Evolutionary conservation across 2,888 invertebrate species (phyloP).

Genomic region (Eupithecia centaureata): DNA sequence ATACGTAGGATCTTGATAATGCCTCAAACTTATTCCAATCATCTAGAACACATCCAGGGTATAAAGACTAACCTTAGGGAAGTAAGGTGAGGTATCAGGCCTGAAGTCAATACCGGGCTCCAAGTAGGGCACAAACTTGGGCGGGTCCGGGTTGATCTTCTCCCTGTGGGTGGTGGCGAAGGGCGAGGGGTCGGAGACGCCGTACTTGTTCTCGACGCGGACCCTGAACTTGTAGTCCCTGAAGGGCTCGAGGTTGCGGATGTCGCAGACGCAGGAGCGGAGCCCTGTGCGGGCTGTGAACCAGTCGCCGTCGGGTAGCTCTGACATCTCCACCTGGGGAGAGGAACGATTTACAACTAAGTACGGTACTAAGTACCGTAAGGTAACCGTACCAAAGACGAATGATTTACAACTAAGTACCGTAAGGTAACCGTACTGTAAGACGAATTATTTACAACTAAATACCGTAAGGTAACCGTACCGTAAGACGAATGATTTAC

Average conservation of each 20-base stretch:
- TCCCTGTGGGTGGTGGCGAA: conserved; percentile 92
- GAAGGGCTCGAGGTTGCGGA: conserved; percentile 95
- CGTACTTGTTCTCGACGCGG: conserved; percentile 98
- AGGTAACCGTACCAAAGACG: no score
- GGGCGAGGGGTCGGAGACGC: conserved; percentile 98
- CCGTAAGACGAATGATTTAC: no score
- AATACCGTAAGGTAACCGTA: no score
- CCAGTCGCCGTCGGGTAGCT: conserved; percentile 96
- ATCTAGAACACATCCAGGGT: not conserved
- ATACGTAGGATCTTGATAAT: no score
- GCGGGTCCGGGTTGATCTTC: conserved; percentile 90
- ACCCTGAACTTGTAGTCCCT: conserved; percentile 98
- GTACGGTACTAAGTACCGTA: no score
- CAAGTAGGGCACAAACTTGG: conserved; percentile 91
- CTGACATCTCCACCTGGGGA: conserved; percentile 93
- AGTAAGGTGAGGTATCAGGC: conserved; percentile 93
- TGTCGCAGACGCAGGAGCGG: conserved; percentile 94
- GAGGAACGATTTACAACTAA: not conserved
- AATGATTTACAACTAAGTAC: no score
- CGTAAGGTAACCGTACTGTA: no score
- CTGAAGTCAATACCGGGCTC: conserved; percentile 92
- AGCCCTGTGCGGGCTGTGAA: conserved; percentile 93
- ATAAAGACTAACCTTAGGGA: conserved; percentile 85
- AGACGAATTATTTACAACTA: no score
- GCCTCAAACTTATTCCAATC: not conserved